A percentile compares a stretch with the other conserved stretches of the same genome.
Conservation (phyloP, 2,113 vertebrate species). For the Oncorhynchus mykiss region DNA sequence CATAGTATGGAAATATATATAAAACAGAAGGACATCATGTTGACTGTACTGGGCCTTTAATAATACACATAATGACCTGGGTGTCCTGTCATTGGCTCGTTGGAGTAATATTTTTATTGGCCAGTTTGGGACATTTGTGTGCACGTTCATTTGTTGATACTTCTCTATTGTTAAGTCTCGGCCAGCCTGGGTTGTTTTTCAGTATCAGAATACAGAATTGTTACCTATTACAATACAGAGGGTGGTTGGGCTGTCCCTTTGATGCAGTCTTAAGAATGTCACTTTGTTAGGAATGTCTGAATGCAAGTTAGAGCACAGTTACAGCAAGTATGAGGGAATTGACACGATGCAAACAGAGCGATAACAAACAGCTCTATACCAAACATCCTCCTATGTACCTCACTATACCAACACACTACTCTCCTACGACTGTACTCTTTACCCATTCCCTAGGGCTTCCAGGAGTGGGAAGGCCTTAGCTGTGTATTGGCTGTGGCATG, state of each 20-base stretch:
- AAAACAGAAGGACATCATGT: background rate
- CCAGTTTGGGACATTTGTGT: background rate
- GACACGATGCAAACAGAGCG: background rate
- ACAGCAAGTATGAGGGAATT: background rate
- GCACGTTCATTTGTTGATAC: background rate
- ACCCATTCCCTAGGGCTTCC: background rate
- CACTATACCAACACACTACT: too few relatives aligned
- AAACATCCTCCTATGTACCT: too few relatives aligned
- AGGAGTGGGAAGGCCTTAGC: background rate
- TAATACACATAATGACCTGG: background rate
- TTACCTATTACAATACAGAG: background rate
- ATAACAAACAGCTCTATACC: too few relatives aligned
- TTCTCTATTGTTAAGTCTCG: background rate
- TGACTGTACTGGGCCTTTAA: too few relatives aligned
- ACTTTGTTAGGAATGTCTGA: background rate
- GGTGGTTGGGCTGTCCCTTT: background rate
- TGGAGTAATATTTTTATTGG: background rate
- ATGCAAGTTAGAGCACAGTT: background rate
- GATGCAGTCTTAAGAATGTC: background rate
- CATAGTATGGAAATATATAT: too few relatives aligned
- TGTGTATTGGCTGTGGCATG: constrained; percentile 20
- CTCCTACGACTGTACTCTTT: background rate
- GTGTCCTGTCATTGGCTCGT: background rate
- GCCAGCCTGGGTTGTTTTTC: background rate
- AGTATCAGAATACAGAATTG: too few relatives aligned